Evolutionary conservation across 2,888 invertebrate genomes (phyloP).

Genomic region (Nomada hirtipes): DNA sequence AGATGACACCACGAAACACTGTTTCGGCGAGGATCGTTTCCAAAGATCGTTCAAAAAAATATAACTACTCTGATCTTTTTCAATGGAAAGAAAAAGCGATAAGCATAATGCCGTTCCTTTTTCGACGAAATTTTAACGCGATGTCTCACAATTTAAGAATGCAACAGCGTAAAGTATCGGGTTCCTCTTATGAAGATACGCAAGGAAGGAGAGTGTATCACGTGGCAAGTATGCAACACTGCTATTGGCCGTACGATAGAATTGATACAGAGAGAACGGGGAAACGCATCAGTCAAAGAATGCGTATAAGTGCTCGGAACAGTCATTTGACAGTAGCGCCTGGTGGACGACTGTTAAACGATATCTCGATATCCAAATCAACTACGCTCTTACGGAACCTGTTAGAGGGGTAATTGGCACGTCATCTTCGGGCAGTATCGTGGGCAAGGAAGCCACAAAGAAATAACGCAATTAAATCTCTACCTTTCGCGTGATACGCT

Average conservation of each 20-base stretch:
- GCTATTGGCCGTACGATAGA: constrained; percentile 27
- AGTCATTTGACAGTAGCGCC: constrained; percentile 50
- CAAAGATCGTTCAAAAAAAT: neutral
- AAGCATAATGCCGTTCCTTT: constrained; percentile 1
- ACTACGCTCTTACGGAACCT: constrained; percentile 10
- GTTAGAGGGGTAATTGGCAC: constrained; percentile 14
- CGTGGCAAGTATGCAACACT: constrained; percentile 7
- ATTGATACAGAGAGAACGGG: constrained; percentile 20
- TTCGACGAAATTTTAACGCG: neutral
- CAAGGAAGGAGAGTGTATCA: constrained; percentile 6
- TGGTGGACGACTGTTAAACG: neutral
- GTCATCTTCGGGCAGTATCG: constrained; percentile 17
- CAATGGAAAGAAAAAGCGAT: neutral
- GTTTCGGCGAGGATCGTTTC: constrained; percentile 7
- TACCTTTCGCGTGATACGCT: neutral
- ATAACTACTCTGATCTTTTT: neutral
- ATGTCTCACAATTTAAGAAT: constrained; percentile 38
- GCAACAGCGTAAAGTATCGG: neutral
- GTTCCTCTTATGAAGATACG: neutral
- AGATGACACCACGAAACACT: constrained; percentile 32
- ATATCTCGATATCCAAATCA: constrained; percentile 28
- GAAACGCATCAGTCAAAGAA: constrained; percentile 21
- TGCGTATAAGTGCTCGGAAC: constrained; percentile 38
- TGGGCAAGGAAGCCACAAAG: constrained; percentile 21
- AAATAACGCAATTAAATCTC: neutral